Evolutionary conservation across 2,113 vertebrate genomes (phyloP).

Genomic region (Petroica traversi): DNA sequence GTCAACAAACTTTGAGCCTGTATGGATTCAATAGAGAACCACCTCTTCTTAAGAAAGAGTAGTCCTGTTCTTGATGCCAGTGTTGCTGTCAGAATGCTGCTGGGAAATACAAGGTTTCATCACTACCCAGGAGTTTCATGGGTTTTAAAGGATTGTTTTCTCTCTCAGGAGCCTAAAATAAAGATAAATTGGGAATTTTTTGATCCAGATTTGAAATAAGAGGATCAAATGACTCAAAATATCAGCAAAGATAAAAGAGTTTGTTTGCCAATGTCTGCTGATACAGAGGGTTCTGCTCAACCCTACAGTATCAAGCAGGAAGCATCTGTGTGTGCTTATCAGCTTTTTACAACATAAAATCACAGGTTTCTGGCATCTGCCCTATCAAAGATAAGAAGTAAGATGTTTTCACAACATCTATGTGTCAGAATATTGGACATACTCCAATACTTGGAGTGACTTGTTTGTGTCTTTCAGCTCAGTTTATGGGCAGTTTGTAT

Average conservation of each 20-base stretch:
- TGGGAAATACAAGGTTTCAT: not conserved
- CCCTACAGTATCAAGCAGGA: not conserved
- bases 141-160: not conserved
- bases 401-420: not conserved
- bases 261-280: not conserved
- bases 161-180: not conserved
- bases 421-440: not conserved
- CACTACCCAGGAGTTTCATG: not conserved
- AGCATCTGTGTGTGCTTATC: constrained; percentile 13
- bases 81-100: not conserved
- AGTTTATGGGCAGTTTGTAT: not conserved
- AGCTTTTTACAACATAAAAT: not conserved
- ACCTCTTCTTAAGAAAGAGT: not conserved
- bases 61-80: not conserved
- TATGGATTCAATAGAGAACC: not conserved
- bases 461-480: not conserved
- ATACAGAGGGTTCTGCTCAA: not conserved
- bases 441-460: not conserved
- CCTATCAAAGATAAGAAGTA: not conserved
- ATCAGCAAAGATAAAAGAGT: constrained; percentile 4
- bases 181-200: constrained; percentile 14
- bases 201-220: constrained; percentile 19
- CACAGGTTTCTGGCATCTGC: not conserved
- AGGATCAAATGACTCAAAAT: constrained; percentile 31
- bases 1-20: not conserved